Percentiles rank a stretch among this genome's conserved stretches.
These are phyloP conservation scores for Aquatica leii DNA, from an alignment of 2,888 invertebrate genomes.

Conservation along the genomic window DNA sequence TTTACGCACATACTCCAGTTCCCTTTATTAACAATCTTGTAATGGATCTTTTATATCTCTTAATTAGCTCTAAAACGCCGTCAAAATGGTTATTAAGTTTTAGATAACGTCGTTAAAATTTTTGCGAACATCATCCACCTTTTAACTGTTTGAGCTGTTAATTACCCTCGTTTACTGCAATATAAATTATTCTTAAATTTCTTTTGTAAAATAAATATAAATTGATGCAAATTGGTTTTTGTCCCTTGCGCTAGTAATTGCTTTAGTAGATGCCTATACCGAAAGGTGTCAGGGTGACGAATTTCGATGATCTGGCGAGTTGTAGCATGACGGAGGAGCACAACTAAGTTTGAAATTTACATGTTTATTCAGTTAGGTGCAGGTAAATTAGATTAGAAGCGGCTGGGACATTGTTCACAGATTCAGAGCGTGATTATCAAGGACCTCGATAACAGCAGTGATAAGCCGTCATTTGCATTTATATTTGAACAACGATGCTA, in stretches of 20 bases:
- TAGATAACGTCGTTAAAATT: not conserved
- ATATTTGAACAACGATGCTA: conserved; percentile 56
- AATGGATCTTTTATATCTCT: conserved; percentile 4
- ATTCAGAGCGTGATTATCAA: conserved; percentile 53
- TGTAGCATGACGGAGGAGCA: conserved; percentile 30
- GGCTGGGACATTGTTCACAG: conserved; percentile 55
- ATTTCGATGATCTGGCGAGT: conserved; percentile 36
- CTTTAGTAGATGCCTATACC: conserved; percentile 25
- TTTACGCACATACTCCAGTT: not conserved
- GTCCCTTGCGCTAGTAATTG: conserved; percentile 24
- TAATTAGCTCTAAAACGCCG: not conserved
- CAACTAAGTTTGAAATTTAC: conserved; percentile 50
- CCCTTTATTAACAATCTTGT: conserved; percentile 1
- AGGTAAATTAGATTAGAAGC: conserved; percentile 59
- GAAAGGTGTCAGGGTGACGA: conserved; percentile 28
- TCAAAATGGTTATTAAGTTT: not conserved
- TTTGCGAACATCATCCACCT: not conserved
- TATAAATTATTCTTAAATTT: no score
- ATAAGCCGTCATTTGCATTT: conserved; percentile 56
- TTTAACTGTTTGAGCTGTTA: not conserved
- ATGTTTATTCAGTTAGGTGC: conserved; percentile 57
- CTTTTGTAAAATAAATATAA: not conserved
- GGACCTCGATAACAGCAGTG: conserved; percentile 52
- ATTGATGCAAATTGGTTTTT: conserved; percentile 21
- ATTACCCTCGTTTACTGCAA: not conserved